phyloP scores from a whole-genome alignment of 2,888 invertebrate species.

The Cheilosia grossa region DNA sequence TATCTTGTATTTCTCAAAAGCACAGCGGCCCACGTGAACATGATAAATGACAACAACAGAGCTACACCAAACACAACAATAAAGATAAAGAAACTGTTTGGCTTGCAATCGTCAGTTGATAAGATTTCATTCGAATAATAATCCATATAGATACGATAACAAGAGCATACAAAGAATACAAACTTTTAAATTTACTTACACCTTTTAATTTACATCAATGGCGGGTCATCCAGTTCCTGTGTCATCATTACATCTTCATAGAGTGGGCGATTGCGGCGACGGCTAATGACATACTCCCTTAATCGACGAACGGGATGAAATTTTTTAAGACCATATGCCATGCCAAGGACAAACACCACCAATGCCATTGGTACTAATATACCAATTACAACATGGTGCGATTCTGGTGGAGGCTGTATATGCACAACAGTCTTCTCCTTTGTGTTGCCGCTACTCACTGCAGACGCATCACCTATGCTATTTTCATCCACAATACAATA shows the following conservation, averaged over 20 bases:
- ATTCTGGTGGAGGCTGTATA: conserved; percentile 65
- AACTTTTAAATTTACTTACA: conserved; percentile 31
- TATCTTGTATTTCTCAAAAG: no score
- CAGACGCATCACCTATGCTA: conserved; percentile 57
- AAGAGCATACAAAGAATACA: not conserved
- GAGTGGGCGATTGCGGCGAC: conserved; percentile 76
- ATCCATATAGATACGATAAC: conserved; percentile 1
- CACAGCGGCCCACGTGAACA: not conserved
- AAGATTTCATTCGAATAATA: conserved; percentile 5
- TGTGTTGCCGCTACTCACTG: conserved; percentile 22
- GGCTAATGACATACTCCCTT: conserved; percentile 74
- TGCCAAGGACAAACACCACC: conserved; percentile 75
- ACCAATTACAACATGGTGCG: conserved; percentile 77
- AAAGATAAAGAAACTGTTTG: not conserved
- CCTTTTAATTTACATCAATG: conserved; percentile 75
- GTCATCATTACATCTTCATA: conserved; percentile 78
- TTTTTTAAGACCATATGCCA: conserved; percentile 75
- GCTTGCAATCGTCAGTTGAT: not conserved
- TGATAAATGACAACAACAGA: not conserved
- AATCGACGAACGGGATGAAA: conserved; percentile 75
- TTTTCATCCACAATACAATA: conserved; percentile 64
- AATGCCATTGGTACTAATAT: conserved; percentile 77
- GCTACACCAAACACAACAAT: not conserved
- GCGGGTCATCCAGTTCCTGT: conserved; percentile 77
- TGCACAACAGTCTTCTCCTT: conserved; percentile 66